Evolutionary conservation across 1,140 invertebrate genomes (phyloP), one percentile per base, ranked within the genome.

Genomic region (Limonius californicus): DNA sequence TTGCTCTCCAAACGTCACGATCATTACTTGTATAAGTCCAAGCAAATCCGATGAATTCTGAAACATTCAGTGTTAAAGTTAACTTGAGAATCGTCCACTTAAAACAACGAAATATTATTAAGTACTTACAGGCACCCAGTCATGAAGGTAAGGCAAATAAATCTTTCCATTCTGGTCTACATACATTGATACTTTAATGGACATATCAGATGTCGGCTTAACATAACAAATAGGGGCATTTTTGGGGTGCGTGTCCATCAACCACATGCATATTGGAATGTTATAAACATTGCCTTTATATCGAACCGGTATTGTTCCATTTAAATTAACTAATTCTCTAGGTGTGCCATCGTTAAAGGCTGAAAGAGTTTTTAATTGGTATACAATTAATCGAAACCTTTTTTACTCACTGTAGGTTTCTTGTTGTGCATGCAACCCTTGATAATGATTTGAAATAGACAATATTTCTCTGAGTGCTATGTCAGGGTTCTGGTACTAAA

Each of bases 221-320:
- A 99, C 97, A 79, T 91, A 99, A 74, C 95, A 97, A 77, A 98
- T 91, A n/a, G 98, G 98, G 15, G 95, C 92, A 80, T 97, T 92
- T 73, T 92, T 87, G 0, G 98, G 98, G 84, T 99, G 94, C 20
- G 94, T 97, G 73, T 99, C 94, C 85, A 97, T 88, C 21, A 99
- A 73, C 92, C 94, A 99, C 70, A 99, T 89, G 76, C 89, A 90
- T 20, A 99, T 87, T 32, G 98, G 98, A 79, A 99, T 99, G 80
- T 99, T 95, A 78, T 99, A 99, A 14, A 79, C 84, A 55, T 81
- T 85, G 83, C 93, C 91, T 88, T 92, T 95, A 74, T 92, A 98
- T 30, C 80, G 80, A 1, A 98, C 92, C 21, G 95, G 95, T 74
- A 98, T 94, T 12, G 95, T 98, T 54, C 96, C 96, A 74, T 87